Evolutionary conservation across 2,888 invertebrate species (phyloP).

Genomic region (Pimpla rufipes): DNA sequence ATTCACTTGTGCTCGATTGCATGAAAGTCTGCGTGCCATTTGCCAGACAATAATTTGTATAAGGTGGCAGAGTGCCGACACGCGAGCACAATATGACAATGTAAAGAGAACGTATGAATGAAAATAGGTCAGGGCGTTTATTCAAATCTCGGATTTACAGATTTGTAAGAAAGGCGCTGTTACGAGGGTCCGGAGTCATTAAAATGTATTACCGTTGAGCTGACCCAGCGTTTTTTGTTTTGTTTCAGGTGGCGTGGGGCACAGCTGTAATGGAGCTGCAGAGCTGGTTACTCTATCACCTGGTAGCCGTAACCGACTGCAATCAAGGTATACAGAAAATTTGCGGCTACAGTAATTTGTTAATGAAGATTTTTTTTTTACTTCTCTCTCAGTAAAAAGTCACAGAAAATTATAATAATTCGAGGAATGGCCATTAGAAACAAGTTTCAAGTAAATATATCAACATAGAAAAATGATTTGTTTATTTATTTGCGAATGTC

Average conservation of each 20-base stretch:
- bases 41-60: slow-evolving; percentile 16
- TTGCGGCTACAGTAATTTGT: neutral
- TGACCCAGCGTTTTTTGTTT: neutral
- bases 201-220: neutral
- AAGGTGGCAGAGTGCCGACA: slow-evolving; percentile 9
- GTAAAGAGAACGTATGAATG: slow-evolving; percentile 1
- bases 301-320: slow-evolving; percentile 84
- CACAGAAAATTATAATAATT: no score
- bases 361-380: neutral
- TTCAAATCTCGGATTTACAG: slow-evolving; percentile 1
- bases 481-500: neutral
- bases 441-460: no score
- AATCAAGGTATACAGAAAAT: slow-evolving; percentile 81
- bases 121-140: slow-evolving; percentile 11
- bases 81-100: neutral
- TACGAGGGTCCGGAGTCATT: neutral
- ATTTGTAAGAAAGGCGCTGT: neutral
- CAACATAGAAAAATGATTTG: no score
- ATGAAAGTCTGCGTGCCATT: slow-evolving; percentile 16
- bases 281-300: slow-evolving; percentile 84
- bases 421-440: no score
- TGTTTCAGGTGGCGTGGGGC: slow-evolving; percentile 84
- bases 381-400: neutral
- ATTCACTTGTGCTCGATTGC: slow-evolving; percentile 21
- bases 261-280: slow-evolving; percentile 84